phyloP scores from a whole-genome alignment of 2,888 invertebrate genomes.

The Phyllotreta striolata region DNA sequence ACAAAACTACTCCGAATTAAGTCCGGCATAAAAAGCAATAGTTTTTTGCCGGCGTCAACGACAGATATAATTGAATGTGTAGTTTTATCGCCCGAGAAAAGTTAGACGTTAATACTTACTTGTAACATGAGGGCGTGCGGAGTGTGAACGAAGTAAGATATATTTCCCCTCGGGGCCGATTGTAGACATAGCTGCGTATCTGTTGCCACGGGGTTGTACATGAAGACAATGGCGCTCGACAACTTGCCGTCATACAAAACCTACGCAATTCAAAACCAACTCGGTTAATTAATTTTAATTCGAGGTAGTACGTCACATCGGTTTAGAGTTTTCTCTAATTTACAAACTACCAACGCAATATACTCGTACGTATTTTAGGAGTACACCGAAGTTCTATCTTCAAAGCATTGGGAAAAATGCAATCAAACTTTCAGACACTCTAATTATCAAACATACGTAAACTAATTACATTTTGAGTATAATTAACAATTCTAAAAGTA shows the following conservation, averaged over 20 bases:
- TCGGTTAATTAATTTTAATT: slow-evolving; percentile 3
- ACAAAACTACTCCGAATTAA: too few species aligned
- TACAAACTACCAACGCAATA: neutral
- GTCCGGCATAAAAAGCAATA: too few species aligned
- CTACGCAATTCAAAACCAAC: slow-evolving; percentile 63
- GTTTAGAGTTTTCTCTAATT: too few species aligned
- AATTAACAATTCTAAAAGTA: too few species aligned
- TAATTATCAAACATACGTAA: too few species aligned
- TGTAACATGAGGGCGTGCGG: slow-evolving; percentile 97
- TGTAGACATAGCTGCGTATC: slow-evolving; percentile 98
- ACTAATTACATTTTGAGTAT: too few species aligned
- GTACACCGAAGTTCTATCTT: neutral
- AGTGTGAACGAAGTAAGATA: slow-evolving; percentile 98
- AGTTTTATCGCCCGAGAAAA: too few species aligned
- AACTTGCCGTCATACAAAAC: slow-evolving; percentile 98
- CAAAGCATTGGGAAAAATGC: too few species aligned
- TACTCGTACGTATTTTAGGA: neutral
- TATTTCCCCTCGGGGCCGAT: slow-evolving; percentile 97
- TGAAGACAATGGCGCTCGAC: slow-evolving; percentile 96
- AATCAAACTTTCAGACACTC: too few species aligned
- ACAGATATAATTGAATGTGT: too few species aligned
- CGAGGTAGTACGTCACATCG: neutral
- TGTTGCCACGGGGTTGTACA: slow-evolving; percentile 99
- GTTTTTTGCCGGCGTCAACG: too few species aligned
- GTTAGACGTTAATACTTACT: slow-evolving; percentile 42